phyloP scores from a whole-genome alignment of 2,797 vertebrate genomes.

The Emydoidea blandingii region DNA sequence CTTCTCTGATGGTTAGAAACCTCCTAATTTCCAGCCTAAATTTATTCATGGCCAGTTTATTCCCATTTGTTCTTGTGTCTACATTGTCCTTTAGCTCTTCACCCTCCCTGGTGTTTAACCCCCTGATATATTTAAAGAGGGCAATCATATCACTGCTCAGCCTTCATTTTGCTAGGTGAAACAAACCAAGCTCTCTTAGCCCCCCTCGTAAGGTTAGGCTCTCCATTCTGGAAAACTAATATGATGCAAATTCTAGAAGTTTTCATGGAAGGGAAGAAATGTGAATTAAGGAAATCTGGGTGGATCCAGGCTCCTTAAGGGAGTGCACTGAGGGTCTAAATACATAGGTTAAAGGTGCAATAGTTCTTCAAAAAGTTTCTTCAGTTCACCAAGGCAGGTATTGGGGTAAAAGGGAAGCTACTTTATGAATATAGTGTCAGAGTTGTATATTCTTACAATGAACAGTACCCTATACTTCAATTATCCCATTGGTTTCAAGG shows the following conservation, averaged over 20 bases:
- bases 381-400: background rate
- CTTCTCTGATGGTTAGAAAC: background rate
- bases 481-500: background rate
- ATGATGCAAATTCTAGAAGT: constrained; percentile 3
- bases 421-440: background rate
- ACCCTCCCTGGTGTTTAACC: background rate
- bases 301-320: background rate
- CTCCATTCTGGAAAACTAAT: background rate
- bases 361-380: background rate
- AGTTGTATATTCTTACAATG: background rate
- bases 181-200: background rate
- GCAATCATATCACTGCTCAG: background rate
- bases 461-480: background rate
- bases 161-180: background rate
- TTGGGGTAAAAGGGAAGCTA: background rate
- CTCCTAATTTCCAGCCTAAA: background rate
- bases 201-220: background rate
- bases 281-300: background rate
- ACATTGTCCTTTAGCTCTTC: background rate
- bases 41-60: background rate
- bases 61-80: background rate
- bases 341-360: background rate
- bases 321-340: background rate
- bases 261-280: background rate
- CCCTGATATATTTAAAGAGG: background rate